A percentile compares a stretch with the other conserved stretches of the same genome.
Evolutionary conservation across 2,888 invertebrate genomes (phyloP).

Genomic region (Cactoblastis cactorum): DNA sequence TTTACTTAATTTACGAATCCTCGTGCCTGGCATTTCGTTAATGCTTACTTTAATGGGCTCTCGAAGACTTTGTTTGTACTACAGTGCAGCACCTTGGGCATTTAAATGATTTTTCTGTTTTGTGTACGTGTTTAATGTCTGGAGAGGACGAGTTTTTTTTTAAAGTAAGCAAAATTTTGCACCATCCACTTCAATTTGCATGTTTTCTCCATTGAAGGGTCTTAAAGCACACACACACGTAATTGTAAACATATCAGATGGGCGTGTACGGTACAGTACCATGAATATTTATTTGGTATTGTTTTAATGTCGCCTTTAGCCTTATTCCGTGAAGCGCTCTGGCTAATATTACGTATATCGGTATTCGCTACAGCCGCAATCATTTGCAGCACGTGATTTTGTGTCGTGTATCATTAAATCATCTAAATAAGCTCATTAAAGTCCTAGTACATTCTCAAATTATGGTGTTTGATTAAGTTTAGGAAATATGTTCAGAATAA

Average conservation of each 20-base stretch:
- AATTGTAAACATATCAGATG: constrained; percentile 5
- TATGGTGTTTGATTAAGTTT: neutral
- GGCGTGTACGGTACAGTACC: neutral
- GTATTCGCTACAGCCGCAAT: neutral
- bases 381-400: neutral
- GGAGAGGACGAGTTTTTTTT: constrained; percentile 11
- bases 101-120: neutral
- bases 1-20: neutral
- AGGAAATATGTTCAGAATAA: neutral
- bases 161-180: constrained; percentile 8
- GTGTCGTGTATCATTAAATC: neutral
- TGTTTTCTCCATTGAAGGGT: constrained; percentile 12
- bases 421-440: neutral
- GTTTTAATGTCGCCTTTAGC: neutral
- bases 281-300: constrained; percentile 9
- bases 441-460: neutral
- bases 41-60: neutral
- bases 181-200: constrained; percentile 10
- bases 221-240: constrained; percentile 9
- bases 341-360: neutral
- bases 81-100: neutral
- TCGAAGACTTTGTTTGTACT: neutral
- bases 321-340: neutral
- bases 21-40: constrained; percentile 4
- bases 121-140: neutral